Base-by-base conservation (phyloP, 2,113 vertebrate species). In the Rhineura floridana region DNA sequence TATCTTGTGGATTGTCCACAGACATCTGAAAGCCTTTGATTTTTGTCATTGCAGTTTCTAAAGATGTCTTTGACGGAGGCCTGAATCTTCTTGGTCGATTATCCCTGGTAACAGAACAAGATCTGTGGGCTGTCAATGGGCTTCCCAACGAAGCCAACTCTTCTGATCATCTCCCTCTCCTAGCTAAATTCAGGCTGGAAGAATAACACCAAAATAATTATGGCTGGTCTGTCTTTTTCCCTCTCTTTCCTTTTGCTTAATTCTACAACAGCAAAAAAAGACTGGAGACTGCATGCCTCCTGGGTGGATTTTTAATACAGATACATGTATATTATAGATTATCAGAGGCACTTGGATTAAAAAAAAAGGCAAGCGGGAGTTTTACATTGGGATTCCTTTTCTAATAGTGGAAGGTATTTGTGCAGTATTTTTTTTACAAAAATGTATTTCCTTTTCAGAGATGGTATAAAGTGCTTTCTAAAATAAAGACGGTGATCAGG, bases 111-210 rank as follows among this genome's bases (percentile, higher is more conserved):
- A 97, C 98, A 11, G 96, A 97, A 83, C 93, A 97, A 23, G 98
- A 99, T 90, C 91, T 99, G 69, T 97, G 97, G 96, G 96, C 97
- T 81, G 97, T 98, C 87, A 97, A 97, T 9, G 96, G 97, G 23
- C 97, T 99, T 93, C 99, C 99, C 88, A 99, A 99, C 89, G 97
- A 97, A 90, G 93, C 89, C 5, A 98, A 97, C 95, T 98, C 99
- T 46, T 99, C 99, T 0, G 99, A 99, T 91, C 99, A 99, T 93
- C 97, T 99, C 62, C 98, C 99, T 3, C 95, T 99, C 59, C 91
- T 99, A 8, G 97, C 98, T 25, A 94, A 96, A 81, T 99, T 99
- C 95, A 97, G 98, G 52, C 95, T 98, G 72, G 93, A 96, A 70
- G 89, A 90, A 92, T 98, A 96, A 97, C 73, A 90, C 2, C 77